Evolutionary conservation across 2,113 vertebrate species (phyloP), one percentile per base, ranked within the genome.

Genomic region (Cromileptes altivelis): DNA sequence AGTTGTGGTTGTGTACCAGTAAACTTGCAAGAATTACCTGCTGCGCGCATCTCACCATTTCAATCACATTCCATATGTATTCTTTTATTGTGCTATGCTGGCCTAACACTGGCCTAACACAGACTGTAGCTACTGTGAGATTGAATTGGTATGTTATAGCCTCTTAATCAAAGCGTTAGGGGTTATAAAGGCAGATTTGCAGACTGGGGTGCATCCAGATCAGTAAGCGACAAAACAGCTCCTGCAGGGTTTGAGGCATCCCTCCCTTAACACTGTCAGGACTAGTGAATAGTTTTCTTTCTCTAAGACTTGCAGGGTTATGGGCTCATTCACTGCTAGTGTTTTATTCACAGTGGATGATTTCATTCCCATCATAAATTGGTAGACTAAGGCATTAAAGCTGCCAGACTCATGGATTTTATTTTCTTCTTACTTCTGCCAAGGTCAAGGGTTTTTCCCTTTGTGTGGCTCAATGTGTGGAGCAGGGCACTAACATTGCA

Each of bases 401-500:
- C 70, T 81, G 80, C 62, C 52, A 65, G n/a, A 57, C 70, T 81
- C 52, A 10, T 81, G 61, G 64, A 69, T 81, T 83, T 79, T 37
- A 78, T 75, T 83, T n/a, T 23, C 25, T 21, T 10, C 33, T 18
- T 10, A 64, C 52, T 52, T 72, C 61, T 64, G 30, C 70, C 70
- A 85, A 79, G 76, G 87, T 89, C 73, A 75, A 75, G 17, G 62
- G 42, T 12, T 62, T 81, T 62, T 45, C 1, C 67, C 45, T 49
- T 21, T 12, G 55, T 76, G 76, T 61, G 45, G 52, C 55, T 85
- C 4, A n/a, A 2, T 75, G 47, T 74, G 40, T 70, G 75, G 62
- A 84, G 74, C 70, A n/a, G 62, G 55, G n/a, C 63, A 75, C 73
- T 40, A 67, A 81, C 69, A 42, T 49, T 84, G 77, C 87, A 83